phyloP scores from a whole-genome alignment of 1,140 invertebrate species.

The Galendromus occidentalis region DNA sequence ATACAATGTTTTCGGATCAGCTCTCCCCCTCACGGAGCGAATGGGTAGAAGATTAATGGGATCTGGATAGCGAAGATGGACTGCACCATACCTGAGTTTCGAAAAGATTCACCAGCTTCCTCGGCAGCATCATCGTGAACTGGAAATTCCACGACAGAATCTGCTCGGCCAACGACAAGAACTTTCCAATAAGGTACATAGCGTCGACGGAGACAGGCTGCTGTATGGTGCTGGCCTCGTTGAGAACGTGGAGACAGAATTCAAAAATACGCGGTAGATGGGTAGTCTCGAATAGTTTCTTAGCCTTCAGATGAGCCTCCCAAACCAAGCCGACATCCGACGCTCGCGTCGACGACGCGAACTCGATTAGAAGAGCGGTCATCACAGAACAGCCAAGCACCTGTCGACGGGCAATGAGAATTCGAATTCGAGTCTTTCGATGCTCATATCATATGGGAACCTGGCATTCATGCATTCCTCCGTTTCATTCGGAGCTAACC shows the following conservation, averaged over 20 bases:
- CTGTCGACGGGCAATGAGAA: slow-evolving; percentile 23
- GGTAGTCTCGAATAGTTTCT: slow-evolving; percentile 55
- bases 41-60: no score
- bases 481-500: no score
- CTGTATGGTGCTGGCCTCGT: slow-evolving; percentile 36
- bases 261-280: slow-evolving; percentile 59
- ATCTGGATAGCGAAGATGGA: no score
- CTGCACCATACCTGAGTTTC: slow-evolving; percentile 29
- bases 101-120: slow-evolving; percentile 45
- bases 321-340: slow-evolving; percentile 62
- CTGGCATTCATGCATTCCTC: no score
- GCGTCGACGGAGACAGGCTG: slow-evolving; percentile 32
- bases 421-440: not conserved
- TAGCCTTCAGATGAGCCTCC: slow-evolving; percentile 62
- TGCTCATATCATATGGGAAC: no score
- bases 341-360: slow-evolving; percentile 58
- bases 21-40: no score
- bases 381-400: slow-evolving; percentile 56
- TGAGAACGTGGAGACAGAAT: slow-evolving; percentile 38
- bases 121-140: slow-evolving; percentile 33
- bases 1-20: no score
- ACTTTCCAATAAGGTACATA: slow-evolving; percentile 28
- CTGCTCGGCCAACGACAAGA: slow-evolving; percentile 48
- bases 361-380: slow-evolving; percentile 60
- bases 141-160: slow-evolving; percentile 51